phyloP scores from a whole-genome alignment of 2,113 vertebrate species.

The Ageneiosus marmoratus region DNA sequence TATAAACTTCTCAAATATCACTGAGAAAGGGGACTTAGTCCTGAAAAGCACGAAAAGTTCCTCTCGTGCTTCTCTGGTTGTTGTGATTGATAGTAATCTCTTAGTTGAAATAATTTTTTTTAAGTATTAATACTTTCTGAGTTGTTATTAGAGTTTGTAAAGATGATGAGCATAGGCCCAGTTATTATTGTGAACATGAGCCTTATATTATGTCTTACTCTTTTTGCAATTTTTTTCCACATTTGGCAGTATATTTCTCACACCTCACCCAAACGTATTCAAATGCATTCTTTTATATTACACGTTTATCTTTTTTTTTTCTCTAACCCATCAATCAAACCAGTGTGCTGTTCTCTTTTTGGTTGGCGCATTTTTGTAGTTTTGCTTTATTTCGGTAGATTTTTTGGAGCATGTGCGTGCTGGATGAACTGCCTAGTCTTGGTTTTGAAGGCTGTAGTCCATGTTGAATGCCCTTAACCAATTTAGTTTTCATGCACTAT shows the following conservation, averaged over 20 bases:
- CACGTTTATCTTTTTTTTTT: not conserved
- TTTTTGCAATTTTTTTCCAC: conserved; percentile 56
- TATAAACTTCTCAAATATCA: too few relatives aligned
- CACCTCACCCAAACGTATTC: conserved; percentile 8
- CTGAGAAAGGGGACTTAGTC: too few relatives aligned
- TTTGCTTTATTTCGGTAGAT: conserved; percentile 58
- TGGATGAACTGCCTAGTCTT: conserved; percentile 85
- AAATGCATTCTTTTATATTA: conserved; percentile 31
- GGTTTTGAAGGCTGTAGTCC: conserved; percentile 56
- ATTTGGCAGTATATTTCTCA: conserved; percentile 61
- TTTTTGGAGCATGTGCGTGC: conserved; percentile 81
- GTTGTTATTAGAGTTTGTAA: too few relatives aligned
- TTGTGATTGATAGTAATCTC: too few relatives aligned
- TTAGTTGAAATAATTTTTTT: too few relatives aligned
- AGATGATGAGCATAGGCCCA: too few relatives aligned
- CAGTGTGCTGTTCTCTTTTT: conserved; percentile 37
- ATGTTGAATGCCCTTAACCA: conserved; percentile 54
- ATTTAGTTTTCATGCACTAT: conserved; percentile 28
- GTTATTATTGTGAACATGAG: conserved; percentile 3
- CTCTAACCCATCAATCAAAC: conserved; percentile 61
- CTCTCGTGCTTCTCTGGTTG: too few relatives aligned
- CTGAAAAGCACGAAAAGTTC: too few relatives aligned
- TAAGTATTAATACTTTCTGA: too few relatives aligned
- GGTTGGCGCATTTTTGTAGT: conserved; percentile 54
- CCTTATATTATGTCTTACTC: not conserved